Conservation (phyloP, 2,113 vertebrate species). For the Emydura subglobosa region DNA sequence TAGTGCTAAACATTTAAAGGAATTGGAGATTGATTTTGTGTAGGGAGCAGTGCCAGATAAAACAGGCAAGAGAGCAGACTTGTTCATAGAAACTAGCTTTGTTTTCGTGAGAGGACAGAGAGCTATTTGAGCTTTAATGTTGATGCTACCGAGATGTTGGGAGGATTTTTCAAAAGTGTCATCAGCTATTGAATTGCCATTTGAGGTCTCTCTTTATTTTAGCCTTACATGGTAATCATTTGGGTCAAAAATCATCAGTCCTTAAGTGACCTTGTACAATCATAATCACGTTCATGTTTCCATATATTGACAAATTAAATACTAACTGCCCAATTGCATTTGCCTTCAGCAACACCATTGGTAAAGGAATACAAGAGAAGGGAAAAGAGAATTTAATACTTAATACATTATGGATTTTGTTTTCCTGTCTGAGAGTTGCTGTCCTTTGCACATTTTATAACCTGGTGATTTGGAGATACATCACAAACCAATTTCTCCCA, state of each 20-base stretch:
- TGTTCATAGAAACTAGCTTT: constrained; percentile 39
- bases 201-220: background rate
- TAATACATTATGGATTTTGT: background rate
- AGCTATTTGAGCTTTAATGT: constrained; percentile 23
- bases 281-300: background rate
- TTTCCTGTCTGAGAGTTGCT: background rate
- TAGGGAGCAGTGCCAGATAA: constrained; percentile 77
- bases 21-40: constrained; percentile 80
- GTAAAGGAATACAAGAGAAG: background rate
- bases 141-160: background rate
- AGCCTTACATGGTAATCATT: background rate
- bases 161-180: background rate
- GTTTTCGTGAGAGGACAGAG: constrained; percentile 37
- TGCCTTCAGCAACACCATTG: background rate
- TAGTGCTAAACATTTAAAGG: constrained; percentile 80
- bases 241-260: background rate
- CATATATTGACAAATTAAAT: background rate
- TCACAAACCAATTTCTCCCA: constrained; percentile 25
- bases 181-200: background rate
- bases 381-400: background rate
- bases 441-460: background rate
- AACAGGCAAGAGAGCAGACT: constrained; percentile 45
- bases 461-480: background rate
- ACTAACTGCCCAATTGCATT: background rate
- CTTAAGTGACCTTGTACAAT: background rate